Percentiles rank a stretch among this genome's conserved stretches.
Evolutionary conservation across 2,113 vertebrate species (phyloP).

Genomic region (Siphamia tubifer): DNA sequence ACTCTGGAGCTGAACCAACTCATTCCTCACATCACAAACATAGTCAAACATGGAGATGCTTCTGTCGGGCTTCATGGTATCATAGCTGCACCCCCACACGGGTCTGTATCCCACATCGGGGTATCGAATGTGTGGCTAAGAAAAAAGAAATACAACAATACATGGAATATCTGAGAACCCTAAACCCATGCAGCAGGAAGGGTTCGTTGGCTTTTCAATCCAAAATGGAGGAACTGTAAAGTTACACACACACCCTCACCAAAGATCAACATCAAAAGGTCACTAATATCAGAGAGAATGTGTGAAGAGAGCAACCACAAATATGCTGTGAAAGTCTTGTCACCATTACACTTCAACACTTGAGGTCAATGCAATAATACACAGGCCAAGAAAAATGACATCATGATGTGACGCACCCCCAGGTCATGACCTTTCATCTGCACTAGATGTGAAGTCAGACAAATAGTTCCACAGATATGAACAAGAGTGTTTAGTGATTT

Average conservation of each 20-base stretch:
- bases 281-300: background rate
- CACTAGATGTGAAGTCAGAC: too few species aligned
- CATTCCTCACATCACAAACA: conserved; percentile 48
- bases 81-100: background rate
- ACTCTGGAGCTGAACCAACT: conserved; percentile 31
- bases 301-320: background rate
- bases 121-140: conserved; percentile 17
- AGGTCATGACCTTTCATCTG: too few species aligned
- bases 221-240: background rate
- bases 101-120: background rate
- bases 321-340: too few species aligned
- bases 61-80: background rate
- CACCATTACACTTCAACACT: too few species aligned
- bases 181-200: background rate
- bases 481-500: too few species aligned
- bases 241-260: background rate
- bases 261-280: background rate
- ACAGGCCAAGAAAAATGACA: background rate
- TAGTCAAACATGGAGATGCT: background rate
- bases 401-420: too few species aligned
- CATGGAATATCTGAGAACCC: background rate
- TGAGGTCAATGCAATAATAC: too few species aligned
- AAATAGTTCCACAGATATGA: too few species aligned
- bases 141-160: background rate
- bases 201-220: background rate